Evolutionary conservation across 2,797 vertebrate genomes (phyloP), one percentile per base, ranked within the genome.

Genomic region (Thaleichthys pacificus): DNA sequence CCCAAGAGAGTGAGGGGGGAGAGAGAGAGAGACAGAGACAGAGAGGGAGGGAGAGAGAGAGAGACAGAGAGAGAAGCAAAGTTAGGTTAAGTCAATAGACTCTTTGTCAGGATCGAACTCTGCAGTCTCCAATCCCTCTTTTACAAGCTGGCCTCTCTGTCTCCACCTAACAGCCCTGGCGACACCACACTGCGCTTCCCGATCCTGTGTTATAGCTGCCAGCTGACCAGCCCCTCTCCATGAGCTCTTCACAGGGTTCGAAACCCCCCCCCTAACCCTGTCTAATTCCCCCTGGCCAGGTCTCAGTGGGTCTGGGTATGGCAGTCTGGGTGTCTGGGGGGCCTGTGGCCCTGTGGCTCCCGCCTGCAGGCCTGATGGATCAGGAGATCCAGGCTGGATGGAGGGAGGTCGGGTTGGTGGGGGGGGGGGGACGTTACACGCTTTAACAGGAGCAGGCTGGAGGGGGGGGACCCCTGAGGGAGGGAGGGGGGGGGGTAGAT

Each of bases 221-320:
- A 66, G 70, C 22, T 74, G 30, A 77, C 61, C n/a, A 38, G 68
- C 72, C 65, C 66, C 47, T 72, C 75, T 76, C 12, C 80, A 79
- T 77, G 74, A 82, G 68, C 72, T 84, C 79, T 78, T 83, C 80
- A 83, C 86, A 77, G 77, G 83, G 78, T 81, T 71, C 84, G 89
- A 76, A 85, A 87, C 78, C 81, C 76, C 80, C 80, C 80, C 68
- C 73, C 22, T 90, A 90, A 79, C 82, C 87, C 77, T 70, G 74
- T 89, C 89, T 89, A 89, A 92, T 91, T 83, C 73, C 76, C 82
- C 80, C 86, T 62, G 79, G 77, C 72, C 82, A 82, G 77, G 26
- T 78, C 86, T 87, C 86, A 82, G 86, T 78, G 80, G 87, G 85
- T 82, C 86, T 77, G 77, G 67, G 89, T 84, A 26, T 83, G 86